Evolutionary conservation across 2,797 vertebrate genomes (phyloP).

Genomic region (Atherinosoma microstoma): DNA sequence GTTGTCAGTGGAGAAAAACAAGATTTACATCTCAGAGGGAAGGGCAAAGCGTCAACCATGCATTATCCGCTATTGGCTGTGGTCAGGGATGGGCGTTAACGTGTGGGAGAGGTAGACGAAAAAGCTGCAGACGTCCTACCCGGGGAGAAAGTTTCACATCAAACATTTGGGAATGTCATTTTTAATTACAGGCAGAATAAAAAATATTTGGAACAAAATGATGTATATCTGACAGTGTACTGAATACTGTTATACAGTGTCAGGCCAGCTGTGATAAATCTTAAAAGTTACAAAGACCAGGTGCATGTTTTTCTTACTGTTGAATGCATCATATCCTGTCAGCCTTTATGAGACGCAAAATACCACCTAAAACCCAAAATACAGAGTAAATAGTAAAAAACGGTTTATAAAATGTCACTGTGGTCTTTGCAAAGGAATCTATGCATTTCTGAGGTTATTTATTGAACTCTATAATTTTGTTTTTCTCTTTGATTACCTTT

Average conservation of each 20-base stretch:
- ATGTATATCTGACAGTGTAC: not conserved
- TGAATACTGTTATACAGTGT: not conserved
- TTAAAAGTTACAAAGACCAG: conserved; percentile 5
- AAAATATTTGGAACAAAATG: not conserved
- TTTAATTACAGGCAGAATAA: conserved; percentile 17
- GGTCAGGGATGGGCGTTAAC: conserved; percentile 73
- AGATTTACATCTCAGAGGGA: conserved; percentile 78
- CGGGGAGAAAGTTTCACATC: conserved; percentile 42
- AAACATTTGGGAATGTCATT: conserved; percentile 38
- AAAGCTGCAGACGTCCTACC: conserved; percentile 34
- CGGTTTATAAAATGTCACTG: conserved; percentile 48
- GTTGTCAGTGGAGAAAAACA: conserved; percentile 81
- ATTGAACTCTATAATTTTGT: conserved; percentile 50
- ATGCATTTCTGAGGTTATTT: conserved; percentile 55
- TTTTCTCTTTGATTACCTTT: conserved; percentile 60
- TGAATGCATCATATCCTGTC: conserved; percentile 26
- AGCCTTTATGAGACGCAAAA: conserved; percentile 37
- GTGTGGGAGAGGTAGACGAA: conserved; percentile 55
- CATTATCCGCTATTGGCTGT: conserved; percentile 77
- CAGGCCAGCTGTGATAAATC: not conserved
- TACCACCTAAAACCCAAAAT: conserved; percentile 58
- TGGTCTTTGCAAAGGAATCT: conserved; percentile 47
- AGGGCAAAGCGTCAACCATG: conserved; percentile 71
- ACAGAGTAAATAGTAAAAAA: conserved; percentile 40
- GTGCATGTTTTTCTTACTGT: conserved; percentile 41